Base-by-base conservation (phyloP, 2,797 vertebrate species). In the Balearica regulorum region DNA sequence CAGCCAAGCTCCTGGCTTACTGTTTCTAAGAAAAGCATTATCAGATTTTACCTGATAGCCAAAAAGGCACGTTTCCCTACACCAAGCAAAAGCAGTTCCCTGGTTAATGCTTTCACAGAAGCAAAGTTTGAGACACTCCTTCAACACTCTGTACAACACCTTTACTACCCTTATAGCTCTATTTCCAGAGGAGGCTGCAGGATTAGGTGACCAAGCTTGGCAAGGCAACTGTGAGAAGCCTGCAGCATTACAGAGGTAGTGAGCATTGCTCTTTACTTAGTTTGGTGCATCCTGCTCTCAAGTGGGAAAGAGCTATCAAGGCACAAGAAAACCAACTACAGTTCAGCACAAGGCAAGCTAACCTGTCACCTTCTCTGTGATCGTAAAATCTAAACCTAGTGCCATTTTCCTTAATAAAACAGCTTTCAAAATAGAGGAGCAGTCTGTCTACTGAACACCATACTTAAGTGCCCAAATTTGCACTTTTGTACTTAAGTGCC, bases 21-120 rank as follows among this genome's bases (percentile, higher is more conserved):
- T 25, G 9, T 29, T 94, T 53, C n/a, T 35, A 83, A 49, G 17
- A 75, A 90, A 70, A 90, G 8, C n/a, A 60, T 39, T 37, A 48
- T 25, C 9, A 60, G 8, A 21, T 66, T 70, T 57, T 44, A 68
- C 13, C 13, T 8, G 6, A 35, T 7, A 8, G 24, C 20, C 41
- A 89, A 39, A 91, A 55, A 44, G 5, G 6, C 22, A n/a, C 0
- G 0, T 44, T 86, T 68, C 24, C 29, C 37, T 51, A 18, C 2
- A 55, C 5, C 20, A 66, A 62, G 17, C 7, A 26, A 37, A 58
- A 29, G 9, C 22, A 57, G 17, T 26, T 58, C 29, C 20, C 44
- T 49, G 9, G 22, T 41, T 62, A 82, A 66, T 26, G 10, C 7
- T 82, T 58, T 35, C 53, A 66, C 12, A 49, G n/a, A 68, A 68